A percentile compares a stretch with the other conserved stretches of the same genome.
Conservation (phyloP, 1,140 invertebrate species). For the Venustaconcha ellipsiformis region DNA sequence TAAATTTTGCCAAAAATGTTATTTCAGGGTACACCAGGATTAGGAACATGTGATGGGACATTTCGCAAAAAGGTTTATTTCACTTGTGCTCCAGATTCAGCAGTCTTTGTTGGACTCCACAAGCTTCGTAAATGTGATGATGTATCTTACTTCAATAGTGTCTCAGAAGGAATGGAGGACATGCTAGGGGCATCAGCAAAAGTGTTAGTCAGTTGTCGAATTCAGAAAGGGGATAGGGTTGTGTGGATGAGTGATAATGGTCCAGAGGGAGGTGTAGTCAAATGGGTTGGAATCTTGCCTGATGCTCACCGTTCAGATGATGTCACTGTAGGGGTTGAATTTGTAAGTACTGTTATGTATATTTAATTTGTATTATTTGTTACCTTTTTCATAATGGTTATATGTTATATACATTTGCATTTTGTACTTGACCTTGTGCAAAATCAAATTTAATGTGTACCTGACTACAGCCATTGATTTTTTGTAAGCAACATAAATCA, state of each 20-base stretch:
- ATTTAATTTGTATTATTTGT: not conserved
- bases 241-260: constrained; percentile 74
- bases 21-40: constrained; percentile 49
- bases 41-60: constrained; percentile 58
- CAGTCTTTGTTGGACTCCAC: constrained; percentile 60
- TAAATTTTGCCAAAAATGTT: constrained; percentile 8
- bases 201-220: not conserved
- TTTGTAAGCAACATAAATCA: no score
- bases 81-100: constrained; percentile 50
- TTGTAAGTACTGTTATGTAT: constrained; percentile 69
- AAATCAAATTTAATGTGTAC: no score
- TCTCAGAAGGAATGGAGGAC: no score
- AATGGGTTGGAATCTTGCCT: constrained; percentile 73
- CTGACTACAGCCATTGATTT: no score
- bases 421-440: constrained; percentile 5
- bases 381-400: not conserved
- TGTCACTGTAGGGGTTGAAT: constrained; percentile 74
- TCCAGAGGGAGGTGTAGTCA: constrained; percentile 70
- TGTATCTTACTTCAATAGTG: no score
- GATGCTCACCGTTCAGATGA: constrained; percentile 67
- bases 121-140: constrained; percentile 44
- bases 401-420: constrained; percentile 17
- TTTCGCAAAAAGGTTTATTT: constrained; percentile 56
- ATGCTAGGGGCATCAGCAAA: not conserved
- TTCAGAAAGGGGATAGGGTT: constrained; percentile 71